Evolutionary conservation across 2,888 invertebrate genomes (phyloP).

Genomic region (Drosophila maculinotata): DNA sequence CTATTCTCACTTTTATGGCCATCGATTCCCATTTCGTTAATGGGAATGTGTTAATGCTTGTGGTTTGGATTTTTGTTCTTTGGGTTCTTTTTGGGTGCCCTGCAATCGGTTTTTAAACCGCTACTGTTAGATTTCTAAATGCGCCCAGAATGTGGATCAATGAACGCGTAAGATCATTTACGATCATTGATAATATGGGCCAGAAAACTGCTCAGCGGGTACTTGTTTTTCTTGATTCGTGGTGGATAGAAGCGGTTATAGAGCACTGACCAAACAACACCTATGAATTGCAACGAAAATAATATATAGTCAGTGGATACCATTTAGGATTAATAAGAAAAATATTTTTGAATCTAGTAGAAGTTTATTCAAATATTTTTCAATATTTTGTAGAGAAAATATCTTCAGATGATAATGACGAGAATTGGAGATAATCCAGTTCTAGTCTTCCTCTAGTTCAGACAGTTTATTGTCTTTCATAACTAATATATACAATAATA

Average conservation of each 20-base stretch:
- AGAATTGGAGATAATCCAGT: too few relatives aligned
- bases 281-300: slow-evolving; percentile 4
- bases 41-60: slow-evolving; percentile 60
- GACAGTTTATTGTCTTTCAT: not conserved
- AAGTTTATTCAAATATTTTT: not conserved
- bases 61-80: slow-evolving; percentile 40
- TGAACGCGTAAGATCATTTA: slow-evolving; percentile 59
- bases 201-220: slow-evolving; percentile 9
- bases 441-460: too few relatives aligned
- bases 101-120: slow-evolving; percentile 32
- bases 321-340: too few relatives aligned
- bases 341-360: too few relatives aligned
- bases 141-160: slow-evolving; percentile 61
- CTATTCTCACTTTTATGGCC: slow-evolving; percentile 45
- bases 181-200: slow-evolving; percentile 30
- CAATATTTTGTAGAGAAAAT: too few relatives aligned
- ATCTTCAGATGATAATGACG: too few relatives aligned
- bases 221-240: not conserved
- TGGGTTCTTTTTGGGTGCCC: slow-evolving; percentile 19
- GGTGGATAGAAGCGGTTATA: not conserved
- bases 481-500: not conserved
- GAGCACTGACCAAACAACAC: not conserved
- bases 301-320: too few relatives aligned
- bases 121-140: slow-evolving; percentile 53
- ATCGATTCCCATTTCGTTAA: slow-evolving; percentile 53